These are phyloP conservation scores for Halcyon malimbica DNA, from an alignment of 2,113 vertebrate species.

Conservation along the genomic window DNA sequence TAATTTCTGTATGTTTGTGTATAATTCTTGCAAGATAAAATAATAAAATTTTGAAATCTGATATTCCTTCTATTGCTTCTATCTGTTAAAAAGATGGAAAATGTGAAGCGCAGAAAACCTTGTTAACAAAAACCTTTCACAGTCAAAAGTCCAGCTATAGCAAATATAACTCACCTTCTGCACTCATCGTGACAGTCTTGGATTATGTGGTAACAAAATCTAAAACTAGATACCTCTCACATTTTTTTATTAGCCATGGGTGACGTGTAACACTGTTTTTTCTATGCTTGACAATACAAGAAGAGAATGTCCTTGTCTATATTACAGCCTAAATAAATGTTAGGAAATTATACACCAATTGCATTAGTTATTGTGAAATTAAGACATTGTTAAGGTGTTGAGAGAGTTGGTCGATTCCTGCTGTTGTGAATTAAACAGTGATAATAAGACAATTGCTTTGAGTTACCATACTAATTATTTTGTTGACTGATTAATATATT, in stretches of 20 bases:
- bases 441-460: conserved; percentile 21
- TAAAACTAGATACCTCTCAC: background rate
- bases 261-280: background rate
- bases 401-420: background rate
- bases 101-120: background rate
- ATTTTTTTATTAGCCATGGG: background rate
- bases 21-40: background rate
- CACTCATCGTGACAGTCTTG: background rate
- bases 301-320: background rate
- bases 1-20: background rate
- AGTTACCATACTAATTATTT: conserved; percentile 11
- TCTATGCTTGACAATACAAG: background rate
- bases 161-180: background rate
- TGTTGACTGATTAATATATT: background rate
- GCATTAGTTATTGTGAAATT: conserved; percentile 7
- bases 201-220: background rate
- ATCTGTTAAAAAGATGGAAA: background rate
- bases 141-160: background rate
- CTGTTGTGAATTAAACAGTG: conserved; percentile 1
- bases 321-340: background rate
- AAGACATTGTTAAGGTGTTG: background rate
- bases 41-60: background rate
- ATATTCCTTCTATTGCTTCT: background rate
- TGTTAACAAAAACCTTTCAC: background rate
- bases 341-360: background rate